Percentiles rank a stretch among this genome's conserved stretches.
Evolutionary conservation across 2,797 vertebrate genomes (phyloP).

Genomic region (Amblyraja radiata): DNA sequence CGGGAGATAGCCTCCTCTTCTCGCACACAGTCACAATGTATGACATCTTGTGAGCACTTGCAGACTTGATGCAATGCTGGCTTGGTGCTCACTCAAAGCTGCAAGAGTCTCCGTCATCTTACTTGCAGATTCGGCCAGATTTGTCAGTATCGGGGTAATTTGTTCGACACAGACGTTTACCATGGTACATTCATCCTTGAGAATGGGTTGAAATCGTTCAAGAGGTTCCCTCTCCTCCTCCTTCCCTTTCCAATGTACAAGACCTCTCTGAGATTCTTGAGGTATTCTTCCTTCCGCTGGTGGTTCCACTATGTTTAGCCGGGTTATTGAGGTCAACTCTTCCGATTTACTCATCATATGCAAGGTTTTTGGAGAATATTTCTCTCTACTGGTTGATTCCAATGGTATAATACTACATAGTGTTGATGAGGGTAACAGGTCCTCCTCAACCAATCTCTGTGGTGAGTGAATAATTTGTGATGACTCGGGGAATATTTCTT

Average conservation of each 20-base stretch:
- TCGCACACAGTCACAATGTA: background rate
- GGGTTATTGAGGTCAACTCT: background rate
- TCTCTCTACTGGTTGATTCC: background rate
- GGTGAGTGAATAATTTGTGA: background rate
- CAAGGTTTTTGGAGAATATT: background rate
- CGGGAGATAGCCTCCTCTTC: background rate
- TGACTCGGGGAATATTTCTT: background rate
- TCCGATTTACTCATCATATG: background rate
- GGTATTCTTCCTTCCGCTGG: background rate
- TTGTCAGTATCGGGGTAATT: background rate
- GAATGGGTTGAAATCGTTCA: background rate
- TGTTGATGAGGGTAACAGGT: background rate
- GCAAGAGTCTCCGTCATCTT: conserved; percentile 23
- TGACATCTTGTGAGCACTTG: background rate
- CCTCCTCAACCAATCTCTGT: background rate
- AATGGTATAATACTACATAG: background rate
- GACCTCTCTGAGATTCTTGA: background rate
- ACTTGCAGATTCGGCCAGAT: background rate
- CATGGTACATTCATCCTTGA: background rate
- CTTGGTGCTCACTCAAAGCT: conserved; percentile 21
- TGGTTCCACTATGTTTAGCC: background rate
- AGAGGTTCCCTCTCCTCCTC: conserved; percentile 16
- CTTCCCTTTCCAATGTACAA: background rate
- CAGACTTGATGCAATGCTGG: background rate
- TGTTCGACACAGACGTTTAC: background rate